A percentile compares a stretch with the other conserved stretches of the same genome.
These are phyloP conservation scores for Lordiphosa andalusiaca DNA, from an alignment of 2,888 invertebrate genomes.

Conservation along the genomic window DNA sequence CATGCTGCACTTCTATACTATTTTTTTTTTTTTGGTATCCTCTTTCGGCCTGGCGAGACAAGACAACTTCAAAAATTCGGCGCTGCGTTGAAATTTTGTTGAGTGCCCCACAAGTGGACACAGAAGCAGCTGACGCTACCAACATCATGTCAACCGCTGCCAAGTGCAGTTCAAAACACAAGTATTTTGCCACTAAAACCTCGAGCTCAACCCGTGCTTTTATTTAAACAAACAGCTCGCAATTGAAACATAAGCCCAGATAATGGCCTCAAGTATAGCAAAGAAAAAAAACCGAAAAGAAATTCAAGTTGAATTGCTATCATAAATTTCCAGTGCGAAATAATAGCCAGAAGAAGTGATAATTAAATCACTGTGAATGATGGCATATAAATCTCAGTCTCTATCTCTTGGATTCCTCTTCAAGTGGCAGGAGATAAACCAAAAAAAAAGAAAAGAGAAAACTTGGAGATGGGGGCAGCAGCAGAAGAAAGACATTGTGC, in stretches of 20 bases:
- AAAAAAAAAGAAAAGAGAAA: constrained; percentile 21
- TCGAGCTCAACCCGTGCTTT: not conserved
- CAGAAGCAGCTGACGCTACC: constrained; percentile 29
- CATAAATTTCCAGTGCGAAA: constrained; percentile 26
- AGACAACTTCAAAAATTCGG: constrained; percentile 50
- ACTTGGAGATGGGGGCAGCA: constrained; percentile 3
- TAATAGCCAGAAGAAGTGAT: constrained; percentile 38
- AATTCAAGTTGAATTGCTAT: constrained; percentile 23
- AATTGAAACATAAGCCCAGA: constrained; percentile 32
- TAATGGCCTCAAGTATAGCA: constrained; percentile 25
- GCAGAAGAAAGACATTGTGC: constrained; percentile 36
- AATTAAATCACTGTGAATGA: constrained; percentile 66
- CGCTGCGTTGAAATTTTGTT: constrained; percentile 47
- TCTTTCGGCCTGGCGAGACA: constrained; percentile 10
- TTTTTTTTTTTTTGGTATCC: constrained; percentile 7
- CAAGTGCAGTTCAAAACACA: not conserved
- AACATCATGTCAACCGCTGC: constrained; percentile 49
- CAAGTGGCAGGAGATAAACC: constrained; percentile 38
- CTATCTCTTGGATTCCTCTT: not conserved
- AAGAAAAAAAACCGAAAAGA: not conserved
- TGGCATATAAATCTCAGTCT: constrained; percentile 53
- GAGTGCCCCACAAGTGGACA: constrained; percentile 60
- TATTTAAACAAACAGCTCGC: constrained; percentile 11
- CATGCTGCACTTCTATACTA: constrained; percentile 4
- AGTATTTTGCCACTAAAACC: not conserved